Evolutionary conservation across 1,140 invertebrate species (phyloP).

Genomic region (Anoplophora glabripennis): DNA sequence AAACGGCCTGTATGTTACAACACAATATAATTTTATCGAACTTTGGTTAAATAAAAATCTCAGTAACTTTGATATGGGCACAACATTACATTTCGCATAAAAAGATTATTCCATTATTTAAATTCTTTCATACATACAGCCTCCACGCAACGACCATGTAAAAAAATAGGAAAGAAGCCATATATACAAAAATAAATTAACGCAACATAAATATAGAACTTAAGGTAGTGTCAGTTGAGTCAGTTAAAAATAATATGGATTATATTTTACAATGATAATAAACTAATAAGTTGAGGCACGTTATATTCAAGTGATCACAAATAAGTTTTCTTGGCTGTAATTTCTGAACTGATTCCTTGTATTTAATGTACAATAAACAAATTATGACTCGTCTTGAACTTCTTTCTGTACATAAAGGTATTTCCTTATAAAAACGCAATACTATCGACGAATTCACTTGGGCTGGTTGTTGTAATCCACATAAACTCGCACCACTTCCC

Average conservation of each 20-base stretch:
- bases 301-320: neutral
- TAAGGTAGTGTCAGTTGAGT: constrained; percentile 1
- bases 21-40: constrained; percentile 1
- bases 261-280: neutral
- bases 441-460: constrained; percentile 23
- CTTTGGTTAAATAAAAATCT: constrained; percentile 13
- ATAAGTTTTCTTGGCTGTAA: neutral
- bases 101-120: constrained; percentile 11
- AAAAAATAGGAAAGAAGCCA: constrained; percentile 16
- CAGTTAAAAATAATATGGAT: neutral
- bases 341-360: neutral
- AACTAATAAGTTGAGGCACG: neutral
- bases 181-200: constrained; percentile 23
- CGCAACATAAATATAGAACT: constrained; percentile 3
- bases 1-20: too few relatives aligned
- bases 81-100: constrained; percentile 7
- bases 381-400: neutral
- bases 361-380: constrained; percentile 8
- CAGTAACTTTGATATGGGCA: neutral
- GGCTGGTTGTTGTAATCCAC: constrained; percentile 71
- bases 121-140: constrained; percentile 17
- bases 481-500: constrained; percentile 87
- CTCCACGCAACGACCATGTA: constrained; percentile 1
- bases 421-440: neutral
- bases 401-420: neutral